phyloP scores from a whole-genome alignment of 64 coral and sea anemone genomes.

The Porites lutea region DNA sequence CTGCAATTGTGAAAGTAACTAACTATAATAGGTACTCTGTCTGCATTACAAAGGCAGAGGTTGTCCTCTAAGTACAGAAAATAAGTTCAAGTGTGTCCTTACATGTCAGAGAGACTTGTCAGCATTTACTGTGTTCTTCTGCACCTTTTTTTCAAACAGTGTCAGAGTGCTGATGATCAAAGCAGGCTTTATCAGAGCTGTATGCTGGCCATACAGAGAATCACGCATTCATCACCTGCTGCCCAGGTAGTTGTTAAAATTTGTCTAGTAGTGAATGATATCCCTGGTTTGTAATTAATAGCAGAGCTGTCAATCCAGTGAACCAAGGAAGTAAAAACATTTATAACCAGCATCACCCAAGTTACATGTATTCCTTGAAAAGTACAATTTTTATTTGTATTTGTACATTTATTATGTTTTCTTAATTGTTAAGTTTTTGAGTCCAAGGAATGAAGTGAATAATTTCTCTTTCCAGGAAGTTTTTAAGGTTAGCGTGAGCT shows the following conservation, averaged over 20 bases:
- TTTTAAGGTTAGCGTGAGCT: constrained; percentile 75
- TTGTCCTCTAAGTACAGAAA: too few relatives aligned
- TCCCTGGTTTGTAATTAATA: too few relatives aligned
- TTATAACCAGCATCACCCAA: too few relatives aligned
- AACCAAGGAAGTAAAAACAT: too few relatives aligned
- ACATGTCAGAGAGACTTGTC: neutral
- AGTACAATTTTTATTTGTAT: too few relatives aligned
- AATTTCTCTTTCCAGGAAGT: constrained; percentile 68
- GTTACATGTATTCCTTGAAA: too few relatives aligned
- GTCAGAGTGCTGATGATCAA: constrained; percentile 31
- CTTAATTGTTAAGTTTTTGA: neutral
- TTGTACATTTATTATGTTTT: neutral
- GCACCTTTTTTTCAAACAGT: constrained; percentile 26
- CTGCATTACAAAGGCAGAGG: too few relatives aligned
- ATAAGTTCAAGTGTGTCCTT: neutral
- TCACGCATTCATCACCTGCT: constrained; percentile 67
- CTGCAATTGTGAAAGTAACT: too few relatives aligned
- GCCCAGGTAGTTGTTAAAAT: constrained; percentile 65
- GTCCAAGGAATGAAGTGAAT: neutral
- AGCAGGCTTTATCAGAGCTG: constrained; percentile 64
- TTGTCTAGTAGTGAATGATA: neutral
- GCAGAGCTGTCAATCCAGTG: too few relatives aligned
- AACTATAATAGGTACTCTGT: too few relatives aligned
- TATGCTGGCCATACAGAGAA: constrained; percentile 61
- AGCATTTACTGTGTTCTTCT: neutral